phyloP scores from a whole-genome alignment of 1,140 invertebrate species.

The Brachionus plicatilis region DNA sequence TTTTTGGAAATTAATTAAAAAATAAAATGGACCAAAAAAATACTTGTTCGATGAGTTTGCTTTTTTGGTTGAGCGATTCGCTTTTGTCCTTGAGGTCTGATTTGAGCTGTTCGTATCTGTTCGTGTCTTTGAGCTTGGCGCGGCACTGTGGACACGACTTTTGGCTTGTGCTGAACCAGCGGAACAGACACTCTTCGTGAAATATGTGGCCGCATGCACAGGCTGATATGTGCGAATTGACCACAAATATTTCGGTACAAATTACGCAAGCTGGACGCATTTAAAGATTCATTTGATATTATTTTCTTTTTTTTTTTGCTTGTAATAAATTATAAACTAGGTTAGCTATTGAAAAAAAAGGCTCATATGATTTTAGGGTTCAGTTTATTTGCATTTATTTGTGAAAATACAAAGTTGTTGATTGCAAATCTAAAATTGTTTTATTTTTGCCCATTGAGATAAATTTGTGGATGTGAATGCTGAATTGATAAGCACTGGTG shows the following conservation, averaged over 20 bases:
- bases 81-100: neutral
- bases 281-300: neutral
- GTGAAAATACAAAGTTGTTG: neutral
- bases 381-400: neutral
- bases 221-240: constrained; percentile 36
- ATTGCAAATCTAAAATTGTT: neutral
- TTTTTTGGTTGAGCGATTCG: neutral
- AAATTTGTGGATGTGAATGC: no score
- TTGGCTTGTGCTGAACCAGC: constrained; percentile 66
- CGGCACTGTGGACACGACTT: constrained; percentile 23
- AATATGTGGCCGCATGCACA: constrained; percentile 80
- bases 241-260: constrained; percentile 37
- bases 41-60: constrained; percentile 15
- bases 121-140: constrained; percentile 26
- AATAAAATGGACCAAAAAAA: neutral
- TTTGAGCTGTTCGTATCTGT: constrained; percentile 9
- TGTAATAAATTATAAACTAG: neutral
- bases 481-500: neutral
- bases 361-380: neutral
- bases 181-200: constrained; percentile 84
- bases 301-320: neutral
- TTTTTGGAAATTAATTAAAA: neutral
- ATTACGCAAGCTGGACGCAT: constrained; percentile 38
- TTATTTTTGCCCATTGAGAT: neutral
- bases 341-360: neutral